Evolutionary conservation across 1,140 invertebrate species (phyloP), one percentile per base, ranked within the genome.

Genomic region (Euura lappo): DNA sequence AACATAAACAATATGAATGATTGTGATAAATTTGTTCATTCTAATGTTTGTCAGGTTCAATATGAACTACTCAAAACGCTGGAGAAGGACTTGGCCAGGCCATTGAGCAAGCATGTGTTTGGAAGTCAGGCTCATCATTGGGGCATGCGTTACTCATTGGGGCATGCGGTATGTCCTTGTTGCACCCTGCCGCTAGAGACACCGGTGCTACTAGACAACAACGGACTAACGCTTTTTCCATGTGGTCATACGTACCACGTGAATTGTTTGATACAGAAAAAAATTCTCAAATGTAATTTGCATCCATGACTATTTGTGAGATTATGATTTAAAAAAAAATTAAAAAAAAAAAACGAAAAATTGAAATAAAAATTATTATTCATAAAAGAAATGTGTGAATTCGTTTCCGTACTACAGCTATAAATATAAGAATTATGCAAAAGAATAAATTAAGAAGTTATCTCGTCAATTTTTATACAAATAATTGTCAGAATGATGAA

Each of bases 231-330:
- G 68, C 79, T 88, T 46, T 89, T 89, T 71, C 78, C 82, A 11
- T 88, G 87, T 74, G 86, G 86, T 51, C 87, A 88, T 71, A 82
- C 83, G 13, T 88, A 88, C 65, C 87, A 88, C 47, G 85, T 88
- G 0, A 87, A 86, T 76, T 87, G 86, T 81, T 82, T 87, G 78
- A 83, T 87, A 75, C 81, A 88, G 64, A 87, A 87, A 76, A 87
- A 87, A 78, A 77, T 87, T 45, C 80, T 79, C 60, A 82, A 73
- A 67, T 88, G 86, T 76, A 82, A 83, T 79, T 82, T 87, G 70
- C 86, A 88, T 69, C 74, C 73, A 70, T 79, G 78, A 71, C 74
- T 60, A n/a, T 11, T 60, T 6, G 8, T 6, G 28, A 28, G 28
- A 28, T 28, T 28, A 28, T 28, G 28, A 28, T 28, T 28, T n/a